A percentile compares a stretch with the other conserved stretches of the same genome.
phyloP scores from a whole-genome alignment of 37 sponge, comb jelly and placozoan species.

The Oopsacas minuta region DNA sequence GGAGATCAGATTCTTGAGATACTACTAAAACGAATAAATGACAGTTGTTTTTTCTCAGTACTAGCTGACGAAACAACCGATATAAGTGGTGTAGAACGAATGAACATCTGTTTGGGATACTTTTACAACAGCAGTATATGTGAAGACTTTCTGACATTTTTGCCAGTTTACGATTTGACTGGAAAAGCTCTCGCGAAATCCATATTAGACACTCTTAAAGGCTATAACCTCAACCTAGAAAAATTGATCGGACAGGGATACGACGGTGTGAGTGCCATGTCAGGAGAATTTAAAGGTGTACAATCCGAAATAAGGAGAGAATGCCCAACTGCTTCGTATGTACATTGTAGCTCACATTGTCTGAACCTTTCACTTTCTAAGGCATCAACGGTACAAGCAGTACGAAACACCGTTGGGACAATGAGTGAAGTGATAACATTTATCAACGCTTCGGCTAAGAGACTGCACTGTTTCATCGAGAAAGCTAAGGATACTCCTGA shows the following conservation, averaged over 20 bases:
- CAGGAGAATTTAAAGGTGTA: constrained; percentile 2
- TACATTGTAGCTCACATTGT: constrained; percentile 15
- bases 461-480: constrained; percentile 13
- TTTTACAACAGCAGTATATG: neutral
- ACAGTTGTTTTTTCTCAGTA: constrained; percentile 13
- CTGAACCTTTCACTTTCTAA: constrained; percentile 14
- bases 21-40: constrained; percentile 12
- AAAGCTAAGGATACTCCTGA: constrained; percentile 14
- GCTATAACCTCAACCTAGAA: neutral
- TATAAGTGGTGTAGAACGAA: constrained; percentile 2
- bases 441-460: neutral
- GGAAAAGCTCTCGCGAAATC: neutral
- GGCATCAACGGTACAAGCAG: constrained; percentile 8
- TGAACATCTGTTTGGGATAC: neutral
- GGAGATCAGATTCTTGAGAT: neutral
- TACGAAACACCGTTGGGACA: constrained; percentile 9
- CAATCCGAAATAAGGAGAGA: constrained; percentile 13
- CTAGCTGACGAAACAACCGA: constrained; percentile 17
- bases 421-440: constrained; percentile 12
- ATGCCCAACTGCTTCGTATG: constrained; percentile 17
- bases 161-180: neutral
- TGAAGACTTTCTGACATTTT: neutral
- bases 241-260: constrained; percentile 13
- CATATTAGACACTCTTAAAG: constrained; percentile 14
- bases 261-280: constrained; percentile 18